Conservation (phyloP, 1,140 invertebrate species). For the Formica selysi region DNA sequence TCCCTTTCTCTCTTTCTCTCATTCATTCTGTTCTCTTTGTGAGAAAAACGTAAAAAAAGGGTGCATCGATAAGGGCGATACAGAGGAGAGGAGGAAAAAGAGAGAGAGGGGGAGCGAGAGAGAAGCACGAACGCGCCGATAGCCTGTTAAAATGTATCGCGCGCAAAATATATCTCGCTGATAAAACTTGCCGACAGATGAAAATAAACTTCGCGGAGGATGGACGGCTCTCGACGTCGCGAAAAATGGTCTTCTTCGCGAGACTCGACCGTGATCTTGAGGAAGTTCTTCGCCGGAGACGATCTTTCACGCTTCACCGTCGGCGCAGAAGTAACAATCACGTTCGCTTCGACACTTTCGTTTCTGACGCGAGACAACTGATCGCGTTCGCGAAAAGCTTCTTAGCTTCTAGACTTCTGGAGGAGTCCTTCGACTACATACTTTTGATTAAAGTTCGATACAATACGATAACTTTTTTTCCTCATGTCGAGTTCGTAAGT, state of each 20-base stretch:
- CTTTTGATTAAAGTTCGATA: neutral
- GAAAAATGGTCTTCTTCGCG: conserved; percentile 58
- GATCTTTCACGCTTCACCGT: conserved; percentile 46
- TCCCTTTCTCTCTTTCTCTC: neutral
- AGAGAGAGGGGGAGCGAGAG: neutral
- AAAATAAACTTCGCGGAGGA: conserved; percentile 57
- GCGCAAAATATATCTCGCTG: conserved; percentile 46
- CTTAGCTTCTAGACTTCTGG: conserved; percentile 1
- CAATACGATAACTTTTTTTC: neutral
- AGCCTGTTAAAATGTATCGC: conserved; percentile 60
- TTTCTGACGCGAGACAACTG: conserved; percentile 30
- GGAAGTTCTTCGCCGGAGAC: conserved; percentile 16
- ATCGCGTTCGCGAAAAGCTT: neutral
- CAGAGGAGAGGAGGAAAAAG: neutral
- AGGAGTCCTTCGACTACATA: neutral
- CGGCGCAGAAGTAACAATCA: conserved; percentile 13
- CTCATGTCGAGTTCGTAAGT: neutral
- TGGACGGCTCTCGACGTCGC: conserved; percentile 33
- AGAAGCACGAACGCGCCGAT: conserved; percentile 30
- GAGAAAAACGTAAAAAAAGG: conserved; percentile 50
- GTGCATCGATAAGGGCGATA: conserved; percentile 44
- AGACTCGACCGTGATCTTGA: conserved; percentile 52
- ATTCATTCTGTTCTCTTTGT: conserved; percentile 35
- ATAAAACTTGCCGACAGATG: conserved; percentile 60
- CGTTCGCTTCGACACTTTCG: conserved; percentile 33